Conservation (phyloP, 1,140 invertebrate genomes). For the Euwallacea similis region DNA sequence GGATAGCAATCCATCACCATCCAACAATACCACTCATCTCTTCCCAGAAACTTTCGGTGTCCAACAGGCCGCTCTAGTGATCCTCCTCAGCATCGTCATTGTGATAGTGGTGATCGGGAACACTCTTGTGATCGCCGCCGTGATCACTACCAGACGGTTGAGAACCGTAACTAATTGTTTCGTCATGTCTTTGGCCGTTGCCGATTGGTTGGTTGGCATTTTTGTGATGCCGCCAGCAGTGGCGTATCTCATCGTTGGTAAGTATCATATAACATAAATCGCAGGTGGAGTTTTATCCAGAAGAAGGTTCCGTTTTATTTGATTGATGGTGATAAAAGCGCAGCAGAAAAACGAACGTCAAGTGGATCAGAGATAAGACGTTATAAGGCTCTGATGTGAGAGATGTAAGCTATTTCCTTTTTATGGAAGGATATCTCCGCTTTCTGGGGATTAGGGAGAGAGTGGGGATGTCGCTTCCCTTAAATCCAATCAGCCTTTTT, state of each 20-base stretch:
- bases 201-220: slow-evolving; percentile 88
- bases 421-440: too few relatives aligned
- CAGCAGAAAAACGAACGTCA: too few relatives aligned
- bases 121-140: slow-evolving; percentile 86
- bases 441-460: too few relatives aligned
- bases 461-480: too few relatives aligned
- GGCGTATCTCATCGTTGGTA: slow-evolving; percentile 66
- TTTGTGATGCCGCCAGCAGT: slow-evolving; percentile 95
- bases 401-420: too few relatives aligned
- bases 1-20: neutral
- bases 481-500: too few relatives aligned
- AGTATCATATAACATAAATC: slow-evolving; percentile 43
- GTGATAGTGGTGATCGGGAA: slow-evolving; percentile 77
- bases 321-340: too few relatives aligned
- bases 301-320: too few relatives aligned
- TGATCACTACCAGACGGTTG: slow-evolving; percentile 85
- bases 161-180: slow-evolving; percentile 95
- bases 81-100: slow-evolving; percentile 62
- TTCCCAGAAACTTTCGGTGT: slow-evolving; percentile 29
- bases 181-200: slow-evolving; percentile 87
- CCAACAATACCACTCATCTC: neutral
- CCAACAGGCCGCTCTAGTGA: slow-evolving; percentile 48
- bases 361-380: too few relatives aligned
- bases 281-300: too few relatives aligned
- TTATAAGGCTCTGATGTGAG: too few relatives aligned